Conservation (phyloP, 2,113 vertebrate species). For the Porphyrio hochstetteri region DNA sequence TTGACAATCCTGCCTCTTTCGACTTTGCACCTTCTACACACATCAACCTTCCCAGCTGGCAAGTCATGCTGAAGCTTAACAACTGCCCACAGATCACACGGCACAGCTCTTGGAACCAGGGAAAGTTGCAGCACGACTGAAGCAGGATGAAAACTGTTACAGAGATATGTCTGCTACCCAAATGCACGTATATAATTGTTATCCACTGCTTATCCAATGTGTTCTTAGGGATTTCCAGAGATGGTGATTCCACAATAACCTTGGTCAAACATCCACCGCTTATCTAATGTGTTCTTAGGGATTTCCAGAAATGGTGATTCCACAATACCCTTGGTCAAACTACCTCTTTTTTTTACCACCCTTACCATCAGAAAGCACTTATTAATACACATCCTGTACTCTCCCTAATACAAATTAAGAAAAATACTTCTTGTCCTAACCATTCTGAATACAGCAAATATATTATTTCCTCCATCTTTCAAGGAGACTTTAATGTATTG, state of each 20-base stretch:
- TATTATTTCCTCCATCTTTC: background rate
- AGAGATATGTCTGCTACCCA: background rate
- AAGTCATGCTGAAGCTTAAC: background rate
- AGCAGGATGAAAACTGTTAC: background rate
- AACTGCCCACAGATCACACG: background rate
- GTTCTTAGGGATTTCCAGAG: background rate
- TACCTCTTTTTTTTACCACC: background rate
- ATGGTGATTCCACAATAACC: background rate
- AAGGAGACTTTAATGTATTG: background rate
- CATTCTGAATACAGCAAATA: background rate
- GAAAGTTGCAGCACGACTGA: background rate
- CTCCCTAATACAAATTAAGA: background rate
- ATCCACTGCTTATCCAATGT: background rate
- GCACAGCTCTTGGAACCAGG: background rate
- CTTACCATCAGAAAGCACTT: background rate
- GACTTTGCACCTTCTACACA: background rate
- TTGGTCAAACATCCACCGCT: background rate
- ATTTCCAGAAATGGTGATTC: background rate
- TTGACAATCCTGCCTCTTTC: background rate
- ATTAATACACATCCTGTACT: accelerated
- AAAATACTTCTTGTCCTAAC: background rate
- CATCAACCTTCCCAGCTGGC: background rate
- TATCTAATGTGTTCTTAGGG: background rate
- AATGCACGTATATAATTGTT: background rate
- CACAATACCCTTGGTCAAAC: background rate